Evolutionary conservation across 2,888 invertebrate genomes (phyloP).

Genomic region (Cyclophora albipunctata): DNA sequence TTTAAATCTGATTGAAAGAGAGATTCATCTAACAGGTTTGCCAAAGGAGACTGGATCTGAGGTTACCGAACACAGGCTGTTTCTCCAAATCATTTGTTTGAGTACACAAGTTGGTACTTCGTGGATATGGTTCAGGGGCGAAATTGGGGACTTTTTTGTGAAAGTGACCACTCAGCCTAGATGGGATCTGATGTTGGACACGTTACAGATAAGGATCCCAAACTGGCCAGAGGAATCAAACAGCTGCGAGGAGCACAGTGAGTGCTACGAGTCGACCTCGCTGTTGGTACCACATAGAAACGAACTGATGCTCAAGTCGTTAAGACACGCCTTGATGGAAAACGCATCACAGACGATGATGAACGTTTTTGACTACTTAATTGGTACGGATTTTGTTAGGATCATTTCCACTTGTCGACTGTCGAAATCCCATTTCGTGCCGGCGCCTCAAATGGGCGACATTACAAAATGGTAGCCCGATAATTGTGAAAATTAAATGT

Average conservation of each 20-base stretch:
- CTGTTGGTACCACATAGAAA: constrained; percentile 58
- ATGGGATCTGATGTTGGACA: constrained; percentile 57
- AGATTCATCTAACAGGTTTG: constrained; percentile 40
- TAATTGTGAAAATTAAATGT: too few relatives aligned
- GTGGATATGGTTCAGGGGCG: constrained; percentile 63
- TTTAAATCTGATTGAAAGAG: constrained; percentile 51
- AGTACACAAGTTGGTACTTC: constrained; percentile 49
- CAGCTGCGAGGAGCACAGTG: constrained; percentile 58
- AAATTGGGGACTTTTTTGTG: constrained; percentile 58
- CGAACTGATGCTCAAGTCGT: constrained; percentile 53
- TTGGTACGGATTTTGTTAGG: constrained; percentile 33
- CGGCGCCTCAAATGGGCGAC: too few relatives aligned
- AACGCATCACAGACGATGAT: constrained; percentile 56
- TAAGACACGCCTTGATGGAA: constrained; percentile 55
- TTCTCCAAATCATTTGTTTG: constrained; percentile 54
- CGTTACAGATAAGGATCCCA: constrained; percentile 42
- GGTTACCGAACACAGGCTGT: constrained; percentile 42
- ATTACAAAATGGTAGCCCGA: too few relatives aligned
- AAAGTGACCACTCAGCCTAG: constrained; percentile 56
- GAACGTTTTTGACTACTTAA: constrained; percentile 49
- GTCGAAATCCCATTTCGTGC: too few relatives aligned
- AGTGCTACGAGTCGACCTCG: constrained; percentile 55
- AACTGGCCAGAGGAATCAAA: constrained; percentile 59
- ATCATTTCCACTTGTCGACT: too few relatives aligned
- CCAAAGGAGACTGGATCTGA: constrained; percentile 48